Evolutionary conservation across 2,113 vertebrate species (phyloP).

Genomic region (Sprattus sprattus): DNA sequence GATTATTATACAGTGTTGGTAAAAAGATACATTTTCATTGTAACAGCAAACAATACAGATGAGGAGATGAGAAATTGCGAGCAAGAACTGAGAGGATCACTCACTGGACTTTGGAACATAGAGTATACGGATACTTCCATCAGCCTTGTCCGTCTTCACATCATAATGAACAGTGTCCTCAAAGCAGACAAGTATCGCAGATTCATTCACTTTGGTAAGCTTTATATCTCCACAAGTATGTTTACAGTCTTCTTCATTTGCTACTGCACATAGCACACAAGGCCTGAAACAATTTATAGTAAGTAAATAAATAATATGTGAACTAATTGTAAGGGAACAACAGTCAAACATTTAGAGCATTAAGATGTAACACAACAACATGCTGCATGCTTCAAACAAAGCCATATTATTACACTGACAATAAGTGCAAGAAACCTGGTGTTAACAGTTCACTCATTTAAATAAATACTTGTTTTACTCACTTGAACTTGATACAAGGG

Average conservation of each 20-base stretch:
- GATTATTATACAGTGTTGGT: constrained; percentile 22
- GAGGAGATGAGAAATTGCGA: not conserved
- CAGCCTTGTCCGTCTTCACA: not conserved
- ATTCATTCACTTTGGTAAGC: not conserved
- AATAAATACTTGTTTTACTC: not conserved
- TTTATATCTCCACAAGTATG: not conserved
- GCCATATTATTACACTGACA: not conserved
- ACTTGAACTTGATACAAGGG: constrained; percentile 43
- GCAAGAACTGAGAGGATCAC: not conserved
- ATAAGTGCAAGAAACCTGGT: too few relatives aligned
- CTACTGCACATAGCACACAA: constrained; percentile 11
- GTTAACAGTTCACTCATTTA: not conserved
- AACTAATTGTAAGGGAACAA: too few relatives aligned
- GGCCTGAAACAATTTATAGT: constrained; percentile 15
- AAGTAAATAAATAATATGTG: too few relatives aligned
- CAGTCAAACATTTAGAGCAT: not conserved
- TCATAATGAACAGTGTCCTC: constrained; percentile 6
- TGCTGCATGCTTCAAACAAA: not conserved
- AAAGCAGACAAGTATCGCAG: not conserved
- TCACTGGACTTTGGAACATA: constrained; percentile 17
- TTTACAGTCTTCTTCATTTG: not conserved
- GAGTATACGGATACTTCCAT: constrained; percentile 3
- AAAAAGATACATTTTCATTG: not conserved
- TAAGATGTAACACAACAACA: not conserved
- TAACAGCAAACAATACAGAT: not conserved